Evolutionary conservation across 2,113 vertebrate genomes (phyloP), one percentile per base, ranked within the genome.

Genomic region (Chlorodrepanis virens): DNA sequence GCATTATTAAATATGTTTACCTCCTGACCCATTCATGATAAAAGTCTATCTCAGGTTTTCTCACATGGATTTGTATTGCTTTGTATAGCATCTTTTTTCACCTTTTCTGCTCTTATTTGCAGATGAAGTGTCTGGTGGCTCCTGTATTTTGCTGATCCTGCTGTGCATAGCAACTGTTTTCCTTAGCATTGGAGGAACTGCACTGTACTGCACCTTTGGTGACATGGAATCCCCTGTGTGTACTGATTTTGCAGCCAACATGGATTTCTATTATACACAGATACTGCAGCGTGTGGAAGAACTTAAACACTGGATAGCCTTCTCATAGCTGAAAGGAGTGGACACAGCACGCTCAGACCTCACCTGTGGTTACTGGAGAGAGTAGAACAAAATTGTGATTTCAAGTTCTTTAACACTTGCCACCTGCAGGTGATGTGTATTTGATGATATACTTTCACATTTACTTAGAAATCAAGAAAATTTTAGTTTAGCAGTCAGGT

Each of bases 111-210:
- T 97, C 52, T 93, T 95, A 28, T 87, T 97, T 90, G 59, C 97
- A 99, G 99, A 99, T 96, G 99, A 99, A 79, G 98, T 98, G 40
- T 97, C 98, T 47, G 98, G 98, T 65, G 98, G 99, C 42, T 99
- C 99, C 95, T 99, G 99, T 72, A 91, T 99, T 94, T 97, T 99
- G 89, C 97, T 99, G 69, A 89, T 99, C 87, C 87, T 99, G 96
- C 97, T 99, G 94, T 99, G 99, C 89, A 87, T 99, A 96, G 98
- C 98, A 42, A 99, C 99, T 7, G 99, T 99, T 96, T 98, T 99
- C 97, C 98, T 99, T 49, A 99, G 99, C 84, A 92, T 99, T 21
- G 99, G 99, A 25, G 99, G 99, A 82, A 99, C 99, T 19, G 99
- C 99, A 3, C 71, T 99, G 79, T 99, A 99, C 98, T 99, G 99